These are phyloP conservation scores for Bugula neritina DNA, from an alignment of 2,888 invertebrate species.

Conservation along the genomic window DNA sequence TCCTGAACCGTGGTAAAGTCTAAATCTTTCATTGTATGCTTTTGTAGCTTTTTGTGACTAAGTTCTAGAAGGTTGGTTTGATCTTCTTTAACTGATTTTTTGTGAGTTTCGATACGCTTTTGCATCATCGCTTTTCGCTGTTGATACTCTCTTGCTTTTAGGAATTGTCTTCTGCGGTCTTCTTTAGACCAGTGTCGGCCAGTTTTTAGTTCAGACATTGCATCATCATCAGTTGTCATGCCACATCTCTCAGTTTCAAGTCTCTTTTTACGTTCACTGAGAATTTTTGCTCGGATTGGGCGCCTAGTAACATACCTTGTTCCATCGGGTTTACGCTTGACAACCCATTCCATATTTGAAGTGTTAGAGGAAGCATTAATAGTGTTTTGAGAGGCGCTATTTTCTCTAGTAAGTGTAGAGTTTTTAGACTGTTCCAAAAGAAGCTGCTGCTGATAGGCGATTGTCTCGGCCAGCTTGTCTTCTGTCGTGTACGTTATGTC, in stretches of 20 bases:
- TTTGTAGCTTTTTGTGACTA: constrained; percentile 60
- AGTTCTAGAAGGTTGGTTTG: constrained; percentile 53
- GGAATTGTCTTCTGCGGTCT: constrained; percentile 68
- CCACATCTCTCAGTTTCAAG: constrained; percentile 65
- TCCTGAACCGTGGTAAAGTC: constrained; percentile 61
- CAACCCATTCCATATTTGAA: constrained; percentile 62
- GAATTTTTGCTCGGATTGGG: constrained; percentile 63
- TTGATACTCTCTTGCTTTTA: constrained; percentile 63
- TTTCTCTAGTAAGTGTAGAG: constrained; percentile 1
- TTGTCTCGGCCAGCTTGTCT: constrained; percentile 65
- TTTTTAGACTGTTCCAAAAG: constrained; percentile 51
- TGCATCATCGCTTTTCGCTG: constrained; percentile 50
- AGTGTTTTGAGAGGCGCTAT: neutral
- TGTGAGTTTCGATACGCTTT: constrained; percentile 40
- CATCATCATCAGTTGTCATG: constrained; percentile 71
- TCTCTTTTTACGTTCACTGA: constrained; percentile 65
- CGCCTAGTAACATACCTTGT: constrained; percentile 69
- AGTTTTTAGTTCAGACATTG: constrained; percentile 68
- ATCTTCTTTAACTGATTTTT: neutral
- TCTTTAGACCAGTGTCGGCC: constrained; percentile 73
- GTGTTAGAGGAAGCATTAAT: constrained; percentile 31
- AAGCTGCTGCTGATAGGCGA: constrained; percentile 62
- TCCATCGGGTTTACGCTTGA: constrained; percentile 70
- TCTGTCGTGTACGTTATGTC: constrained; percentile 68
- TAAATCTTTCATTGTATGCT: constrained; percentile 56